Conservation (phyloP, 2,113 vertebrate genomes). For the Gnathonemus echidnorhynchus region DNA sequence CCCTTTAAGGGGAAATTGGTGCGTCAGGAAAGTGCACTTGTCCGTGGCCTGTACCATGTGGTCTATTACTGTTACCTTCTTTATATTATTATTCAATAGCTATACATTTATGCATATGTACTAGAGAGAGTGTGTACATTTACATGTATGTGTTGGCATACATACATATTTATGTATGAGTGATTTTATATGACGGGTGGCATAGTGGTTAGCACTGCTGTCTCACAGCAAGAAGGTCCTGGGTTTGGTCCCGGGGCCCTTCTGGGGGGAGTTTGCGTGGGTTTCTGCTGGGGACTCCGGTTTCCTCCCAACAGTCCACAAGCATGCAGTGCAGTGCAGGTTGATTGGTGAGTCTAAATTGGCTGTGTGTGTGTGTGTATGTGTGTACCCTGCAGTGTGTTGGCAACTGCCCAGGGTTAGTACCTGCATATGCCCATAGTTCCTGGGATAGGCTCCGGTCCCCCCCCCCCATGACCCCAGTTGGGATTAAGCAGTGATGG, state of each 20-base stretch:
- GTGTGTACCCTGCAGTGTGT: background rate
- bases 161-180: background rate
- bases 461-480: no score
- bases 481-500: no score
- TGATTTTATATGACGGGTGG: background rate
- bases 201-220: no score
- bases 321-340: no score
- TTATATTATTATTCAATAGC: background rate
- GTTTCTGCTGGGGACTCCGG: no score
- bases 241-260: no score
- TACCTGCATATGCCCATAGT: no score
- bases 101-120: background rate
- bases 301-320: no score
- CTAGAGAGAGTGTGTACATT: background rate
- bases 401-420: no score
- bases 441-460: no score
- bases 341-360: background rate
- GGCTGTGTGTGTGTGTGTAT: background rate
- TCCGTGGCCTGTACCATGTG: background rate
- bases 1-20: background rate
- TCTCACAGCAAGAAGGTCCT: background rate
- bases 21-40: background rate
- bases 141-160: background rate
- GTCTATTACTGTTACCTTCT: background rate
- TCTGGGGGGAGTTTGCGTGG: no score